Conservation (phyloP, 2,113 vertebrate genomes). For the Callaeas wilsoni region DNA sequence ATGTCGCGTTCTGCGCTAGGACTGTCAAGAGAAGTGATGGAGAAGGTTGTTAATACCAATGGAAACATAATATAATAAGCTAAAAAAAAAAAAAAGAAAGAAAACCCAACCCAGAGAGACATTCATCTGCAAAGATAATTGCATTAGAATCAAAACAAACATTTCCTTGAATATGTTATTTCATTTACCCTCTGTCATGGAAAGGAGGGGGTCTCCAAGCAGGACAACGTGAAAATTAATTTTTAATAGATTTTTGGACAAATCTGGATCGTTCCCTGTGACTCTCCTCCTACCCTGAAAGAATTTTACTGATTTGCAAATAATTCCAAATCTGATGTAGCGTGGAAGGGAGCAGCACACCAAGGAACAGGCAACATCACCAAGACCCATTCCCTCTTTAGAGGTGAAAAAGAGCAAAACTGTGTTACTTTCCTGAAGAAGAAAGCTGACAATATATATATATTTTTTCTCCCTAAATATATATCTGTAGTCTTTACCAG, state of each 20-base stretch:
- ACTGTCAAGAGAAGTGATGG: neutral
- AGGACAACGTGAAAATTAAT: neutral
- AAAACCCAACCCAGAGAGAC: neutral
- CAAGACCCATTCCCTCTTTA: neutral
- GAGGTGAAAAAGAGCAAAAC: constrained; percentile 53
- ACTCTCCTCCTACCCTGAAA: neutral
- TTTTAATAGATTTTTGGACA: constrained; percentile 2
- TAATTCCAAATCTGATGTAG: neutral
- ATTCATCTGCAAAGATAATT: constrained; percentile 41
- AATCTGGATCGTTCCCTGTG: accelerated
- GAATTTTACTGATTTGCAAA: neutral
- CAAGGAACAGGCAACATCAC: neutral
- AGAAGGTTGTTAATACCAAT: neutral
- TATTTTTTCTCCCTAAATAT: neutral
- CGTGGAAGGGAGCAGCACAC: neutral
- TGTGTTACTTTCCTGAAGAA: neutral
- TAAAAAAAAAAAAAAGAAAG: neutral
- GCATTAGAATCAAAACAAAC: constrained; percentile 36
- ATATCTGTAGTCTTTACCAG: constrained; percentile 40
- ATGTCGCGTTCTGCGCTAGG: neutral
- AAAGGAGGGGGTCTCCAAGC: neutral
- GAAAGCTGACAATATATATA: neutral
- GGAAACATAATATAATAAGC: constrained; percentile 36
- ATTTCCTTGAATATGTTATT: constrained; percentile 31
- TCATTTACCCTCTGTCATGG: neutral